phyloP scores from a whole-genome alignment of 2,797 vertebrate species.

The Paedocypris micromegethes region DNA sequence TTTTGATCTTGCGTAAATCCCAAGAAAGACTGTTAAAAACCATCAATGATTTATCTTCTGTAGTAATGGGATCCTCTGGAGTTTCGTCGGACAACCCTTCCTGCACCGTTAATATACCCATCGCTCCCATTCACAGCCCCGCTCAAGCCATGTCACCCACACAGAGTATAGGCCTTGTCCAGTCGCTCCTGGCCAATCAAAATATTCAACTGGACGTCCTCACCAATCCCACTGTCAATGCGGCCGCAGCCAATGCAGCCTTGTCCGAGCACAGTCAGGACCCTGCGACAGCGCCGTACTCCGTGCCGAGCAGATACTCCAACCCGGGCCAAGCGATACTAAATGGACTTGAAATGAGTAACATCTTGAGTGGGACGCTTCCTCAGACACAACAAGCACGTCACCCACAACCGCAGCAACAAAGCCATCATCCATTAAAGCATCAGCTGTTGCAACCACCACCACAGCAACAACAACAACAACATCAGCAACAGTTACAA shows the following conservation, averaged over 20 bases:
- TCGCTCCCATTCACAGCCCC: constrained; percentile 96
- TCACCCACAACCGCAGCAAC: constrained; percentile 62
- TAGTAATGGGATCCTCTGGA: constrained; percentile 86
- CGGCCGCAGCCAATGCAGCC: constrained; percentile 46
- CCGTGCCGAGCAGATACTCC: constrained; percentile 78
- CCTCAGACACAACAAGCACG: constrained; percentile 69
- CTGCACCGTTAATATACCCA: constrained; percentile 98
- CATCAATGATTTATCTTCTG: constrained; percentile 50
- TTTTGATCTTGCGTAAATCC: background rate
- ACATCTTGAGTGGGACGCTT: constrained; percentile 65
- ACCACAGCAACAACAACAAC: constrained; percentile 55
- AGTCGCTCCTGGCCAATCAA: constrained; percentile 95
- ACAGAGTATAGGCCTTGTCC: constrained; percentile 94
- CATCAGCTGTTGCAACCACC: constrained; percentile 54
- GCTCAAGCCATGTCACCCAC: constrained; percentile 98
- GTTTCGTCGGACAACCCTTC: constrained; percentile 85
- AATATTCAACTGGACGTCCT: constrained; percentile 95
- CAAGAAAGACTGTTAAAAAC: too few relatives aligned
- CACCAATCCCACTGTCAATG: constrained; percentile 72
- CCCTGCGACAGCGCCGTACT: constrained; percentile 72
- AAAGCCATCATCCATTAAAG: constrained; percentile 59
- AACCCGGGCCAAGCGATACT: constrained; percentile 88
- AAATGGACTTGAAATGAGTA: constrained; percentile 79
- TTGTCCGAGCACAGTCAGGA: constrained; percentile 74
- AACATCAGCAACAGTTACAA: constrained; percentile 60